Evolutionary conservation across 2,888 invertebrate species (phyloP).

Genomic region (Acronicta alni): DNA sequence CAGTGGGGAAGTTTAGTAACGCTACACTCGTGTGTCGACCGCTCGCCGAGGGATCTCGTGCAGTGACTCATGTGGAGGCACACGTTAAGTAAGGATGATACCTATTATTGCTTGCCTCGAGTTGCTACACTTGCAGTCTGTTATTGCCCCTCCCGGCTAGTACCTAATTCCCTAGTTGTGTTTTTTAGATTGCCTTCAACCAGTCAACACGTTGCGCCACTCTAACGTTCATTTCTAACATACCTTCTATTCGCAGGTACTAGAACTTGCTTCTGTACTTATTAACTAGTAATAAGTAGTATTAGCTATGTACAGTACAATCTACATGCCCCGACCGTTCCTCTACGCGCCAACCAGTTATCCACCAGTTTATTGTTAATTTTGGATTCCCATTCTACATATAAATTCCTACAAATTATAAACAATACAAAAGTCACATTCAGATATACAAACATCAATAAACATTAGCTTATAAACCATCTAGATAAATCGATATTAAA

Average conservation of each 20-base stretch:
- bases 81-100: neutral
- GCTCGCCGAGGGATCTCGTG: slow-evolving; percentile 26
- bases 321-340: slow-evolving; percentile 77
- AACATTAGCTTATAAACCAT: slow-evolving; percentile 51
- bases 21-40: slow-evolving; percentile 47
- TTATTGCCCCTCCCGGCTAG: slow-evolving; percentile 2
- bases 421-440: slow-evolving; percentile 40
- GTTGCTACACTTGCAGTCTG: neutral
- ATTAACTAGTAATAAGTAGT: slow-evolving; percentile 71
- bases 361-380: slow-evolving; percentile 20
- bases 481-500: slow-evolving; percentile 37
- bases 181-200: neutral
- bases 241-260: slow-evolving; percentile 68
- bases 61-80: neutral
- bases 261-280: slow-evolving; percentile 67
- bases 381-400: slow-evolving; percentile 23
- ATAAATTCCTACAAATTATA: slow-evolving; percentile 23
- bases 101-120: neutral
- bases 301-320: slow-evolving; percentile 79
- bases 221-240: slow-evolving; percentile 61
- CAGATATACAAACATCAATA: slow-evolving; percentile 57
- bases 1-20: slow-evolving; percentile 51
- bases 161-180: neutral
- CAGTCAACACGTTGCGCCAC: slow-evolving; percentile 52
- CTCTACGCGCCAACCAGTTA: slow-evolving; percentile 56